Evolutionary conservation across 2,797 vertebrate genomes (phyloP).

Genomic region (Chromis chromis): DNA sequence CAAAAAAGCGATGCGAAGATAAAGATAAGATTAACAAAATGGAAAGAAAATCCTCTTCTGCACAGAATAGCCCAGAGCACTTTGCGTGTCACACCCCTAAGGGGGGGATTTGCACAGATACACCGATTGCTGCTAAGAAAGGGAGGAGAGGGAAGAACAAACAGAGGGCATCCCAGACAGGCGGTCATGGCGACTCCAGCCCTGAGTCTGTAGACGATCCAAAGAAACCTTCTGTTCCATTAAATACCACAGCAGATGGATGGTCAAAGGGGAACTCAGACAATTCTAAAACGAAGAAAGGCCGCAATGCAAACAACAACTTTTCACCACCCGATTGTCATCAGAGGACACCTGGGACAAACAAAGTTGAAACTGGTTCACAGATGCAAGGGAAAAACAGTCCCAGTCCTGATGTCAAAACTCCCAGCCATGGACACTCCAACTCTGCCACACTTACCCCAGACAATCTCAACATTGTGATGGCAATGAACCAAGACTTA

Average conservation of each 20-base stretch:
- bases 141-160: slow-evolving; percentile 74
- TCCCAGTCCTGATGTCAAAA: slow-evolving; percentile 41
- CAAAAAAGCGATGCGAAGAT: slow-evolving; percentile 35
- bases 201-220: slow-evolving; percentile 59
- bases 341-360: slow-evolving; percentile 39
- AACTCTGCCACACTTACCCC: slow-evolving; percentile 26
- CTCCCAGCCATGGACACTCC: slow-evolving; percentile 29
- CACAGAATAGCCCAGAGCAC: slow-evolving; percentile 51
- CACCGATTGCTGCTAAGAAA: slow-evolving; percentile 66
- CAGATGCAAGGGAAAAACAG: slow-evolving; percentile 22
- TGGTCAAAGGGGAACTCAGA: slow-evolving; percentile 40
- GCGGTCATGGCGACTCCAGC: slow-evolving; percentile 52
- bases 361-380: slow-evolving; percentile 41
- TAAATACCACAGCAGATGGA: slow-evolving; percentile 50
- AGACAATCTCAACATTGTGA: slow-evolving; percentile 59
- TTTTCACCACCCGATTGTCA: slow-evolving; percentile 31
- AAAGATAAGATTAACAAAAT: slow-evolving; percentile 41
- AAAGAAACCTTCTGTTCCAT: slow-evolving; percentile 58
- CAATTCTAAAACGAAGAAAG: slow-evolving; percentile 41
- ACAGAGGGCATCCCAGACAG: slow-evolving; percentile 48
- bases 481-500: slow-evolving; percentile 55
- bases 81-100: slow-evolving; percentile 38
- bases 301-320: slow-evolving; percentile 44
- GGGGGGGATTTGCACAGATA: slow-evolving; percentile 67
- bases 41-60: slow-evolving; percentile 47